These are phyloP conservation scores for Coreius guichenoti DNA, from an alignment of 2,797 vertebrate species.

Conservation along the genomic window DNA sequence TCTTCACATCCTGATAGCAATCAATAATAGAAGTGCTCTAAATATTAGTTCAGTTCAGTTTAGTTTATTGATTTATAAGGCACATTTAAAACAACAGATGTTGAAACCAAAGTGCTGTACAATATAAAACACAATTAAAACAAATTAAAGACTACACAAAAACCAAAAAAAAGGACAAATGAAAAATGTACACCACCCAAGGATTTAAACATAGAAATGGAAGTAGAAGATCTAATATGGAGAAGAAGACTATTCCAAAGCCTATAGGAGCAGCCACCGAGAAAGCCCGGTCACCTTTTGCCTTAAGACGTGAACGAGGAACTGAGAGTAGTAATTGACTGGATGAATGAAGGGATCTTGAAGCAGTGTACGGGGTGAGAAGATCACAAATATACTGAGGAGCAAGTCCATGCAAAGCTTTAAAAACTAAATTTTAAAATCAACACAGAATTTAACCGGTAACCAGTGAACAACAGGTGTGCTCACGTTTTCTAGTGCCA, in stretches of 20 bases:
- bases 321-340: background rate
- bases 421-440: background rate
- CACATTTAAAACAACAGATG: too few relatives aligned
- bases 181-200: background rate
- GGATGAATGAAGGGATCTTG: background rate
- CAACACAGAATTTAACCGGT: too few relatives aligned
- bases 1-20: too few relatives aligned
- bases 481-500: too few relatives aligned
- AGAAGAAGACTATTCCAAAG: background rate
- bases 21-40: too few relatives aligned
- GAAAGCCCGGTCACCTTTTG: background rate
- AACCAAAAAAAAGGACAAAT: background rate
- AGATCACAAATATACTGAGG: background rate
- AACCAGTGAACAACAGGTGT: too few relatives aligned
- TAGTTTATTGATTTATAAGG: too few relatives aligned
- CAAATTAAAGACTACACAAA: background rate
- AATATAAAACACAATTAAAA: background rate
- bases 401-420: background rate
- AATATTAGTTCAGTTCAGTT: too few relatives aligned
- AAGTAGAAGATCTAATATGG: background rate
- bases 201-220: background rate
- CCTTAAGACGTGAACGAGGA: background rate
- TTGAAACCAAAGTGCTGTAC: too few relatives aligned
- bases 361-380: background rate
- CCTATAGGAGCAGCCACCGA: background rate